Evolutionary conservation across 2,888 invertebrate species (phyloP).

Genomic region (Polydrusus cervinus): DNA sequence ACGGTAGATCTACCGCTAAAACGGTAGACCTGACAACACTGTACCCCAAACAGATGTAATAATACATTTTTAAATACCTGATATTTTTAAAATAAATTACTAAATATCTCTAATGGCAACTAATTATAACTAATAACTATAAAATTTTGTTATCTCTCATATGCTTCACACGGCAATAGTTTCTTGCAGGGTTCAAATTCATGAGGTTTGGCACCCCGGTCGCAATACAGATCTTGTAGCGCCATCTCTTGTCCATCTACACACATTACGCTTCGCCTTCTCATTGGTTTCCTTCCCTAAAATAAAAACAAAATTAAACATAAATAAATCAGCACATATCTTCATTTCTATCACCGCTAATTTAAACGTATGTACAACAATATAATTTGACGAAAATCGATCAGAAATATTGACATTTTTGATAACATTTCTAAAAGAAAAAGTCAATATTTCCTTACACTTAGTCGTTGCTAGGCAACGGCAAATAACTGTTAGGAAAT

Average conservation of each 20-base stretch:
- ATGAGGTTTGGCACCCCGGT: conserved; percentile 77
- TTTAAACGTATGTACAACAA: too few relatives aligned
- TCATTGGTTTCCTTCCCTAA: conserved; percentile 75
- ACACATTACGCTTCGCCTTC: conserved; percentile 82
- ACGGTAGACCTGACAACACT: too few relatives aligned
- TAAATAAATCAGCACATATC: neutral
- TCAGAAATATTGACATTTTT: too few relatives aligned
- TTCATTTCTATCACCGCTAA: too few relatives aligned
- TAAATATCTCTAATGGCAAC: conserved; percentile 1
- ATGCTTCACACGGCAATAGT: conserved; percentile 60
- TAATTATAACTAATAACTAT: neutral
- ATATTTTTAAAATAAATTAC: conserved; percentile 18
- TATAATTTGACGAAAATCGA: too few relatives aligned
- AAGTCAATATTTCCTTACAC: too few relatives aligned
- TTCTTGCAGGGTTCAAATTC: conserved; percentile 79
- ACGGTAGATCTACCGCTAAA: too few relatives aligned
- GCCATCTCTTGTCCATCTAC: conserved; percentile 85
- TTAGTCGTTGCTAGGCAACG: too few relatives aligned
- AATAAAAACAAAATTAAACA: conserved; percentile 51
- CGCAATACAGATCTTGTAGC: conserved; percentile 83
- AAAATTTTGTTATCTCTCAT: conserved; percentile 35
- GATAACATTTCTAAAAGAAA: too few relatives aligned
- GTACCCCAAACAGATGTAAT: neutral
- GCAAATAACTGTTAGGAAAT: too few relatives aligned
- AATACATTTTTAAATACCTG: neutral